A percentile compares a stretch with the other conserved stretches of the same genome.
Evolutionary conservation across 1,140 invertebrate species (phyloP).

Genomic region (Trichonephila clavata): DNA sequence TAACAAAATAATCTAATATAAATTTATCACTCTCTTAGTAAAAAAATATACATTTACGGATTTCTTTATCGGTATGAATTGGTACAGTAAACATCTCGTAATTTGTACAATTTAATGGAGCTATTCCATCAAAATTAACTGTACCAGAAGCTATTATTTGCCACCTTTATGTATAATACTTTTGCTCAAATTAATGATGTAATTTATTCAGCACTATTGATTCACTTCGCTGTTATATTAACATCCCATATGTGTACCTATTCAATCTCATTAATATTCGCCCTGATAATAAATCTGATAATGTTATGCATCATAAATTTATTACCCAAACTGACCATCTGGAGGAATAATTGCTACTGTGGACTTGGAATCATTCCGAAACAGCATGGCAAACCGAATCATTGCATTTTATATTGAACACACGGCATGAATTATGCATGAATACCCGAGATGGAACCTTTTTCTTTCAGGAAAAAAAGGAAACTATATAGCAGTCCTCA

Average conservation of each 20-base stretch:
- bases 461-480: background rate
- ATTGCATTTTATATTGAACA: background rate
- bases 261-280: background rate
- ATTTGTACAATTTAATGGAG: too few relatives aligned
- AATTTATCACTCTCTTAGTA: too few relatives aligned
- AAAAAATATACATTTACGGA: too few relatives aligned
- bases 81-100: too few relatives aligned
- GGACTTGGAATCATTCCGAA: background rate
- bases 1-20: too few relatives aligned
- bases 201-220: background rate
- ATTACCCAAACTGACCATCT: background rate
- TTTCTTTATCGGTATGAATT: too few relatives aligned
- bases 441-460: background rate
- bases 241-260: background rate
- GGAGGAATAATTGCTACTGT: constrained; percentile 1
- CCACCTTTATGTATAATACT: background rate
- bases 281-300: background rate
- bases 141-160: background rate
- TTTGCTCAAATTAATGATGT: background rate
- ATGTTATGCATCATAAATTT: constrained; percentile 32
- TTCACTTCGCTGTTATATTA: background rate
- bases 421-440: background rate
- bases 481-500: background rate
- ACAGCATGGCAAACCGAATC: background rate
- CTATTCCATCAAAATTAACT: background rate